Percentiles rank a stretch among this genome's conserved stretches.
phyloP scores from a whole-genome alignment of 2,888 invertebrate species.

The Ochropleura leucogaster region DNA sequence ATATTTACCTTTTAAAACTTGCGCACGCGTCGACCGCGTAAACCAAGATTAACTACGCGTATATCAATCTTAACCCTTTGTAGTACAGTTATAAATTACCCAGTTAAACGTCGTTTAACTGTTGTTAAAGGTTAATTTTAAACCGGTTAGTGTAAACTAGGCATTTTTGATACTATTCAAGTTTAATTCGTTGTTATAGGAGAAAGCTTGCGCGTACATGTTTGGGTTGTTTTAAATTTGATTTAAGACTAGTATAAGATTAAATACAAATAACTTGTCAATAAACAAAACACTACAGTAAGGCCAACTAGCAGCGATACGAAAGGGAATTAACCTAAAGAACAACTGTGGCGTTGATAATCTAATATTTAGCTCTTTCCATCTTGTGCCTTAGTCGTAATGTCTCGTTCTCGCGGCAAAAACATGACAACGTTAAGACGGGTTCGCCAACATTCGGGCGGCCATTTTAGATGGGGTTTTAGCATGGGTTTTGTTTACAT shows the following conservation, averaged over 20 bases:
- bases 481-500: too few relatives aligned
- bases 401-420: too few relatives aligned
- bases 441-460: too few relatives aligned
- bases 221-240: conserved; percentile 6
- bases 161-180: conserved; percentile 60
- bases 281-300: too few relatives aligned
- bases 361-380: too few relatives aligned
- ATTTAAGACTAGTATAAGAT: not conserved
- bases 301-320: too few relatives aligned
- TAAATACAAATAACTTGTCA: too few relatives aligned
- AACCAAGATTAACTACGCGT: conserved; percentile 62
- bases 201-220: conserved; percentile 6
- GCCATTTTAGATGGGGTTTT: too few relatives aligned
- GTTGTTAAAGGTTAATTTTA: conserved; percentile 61
- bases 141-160: conserved; percentile 58
- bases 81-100: conserved; percentile 62
- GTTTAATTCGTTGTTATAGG: conserved; percentile 52
- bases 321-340: too few relatives aligned
- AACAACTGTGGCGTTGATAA: too few relatives aligned
- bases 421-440: too few relatives aligned
- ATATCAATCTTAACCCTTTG: conserved; percentile 65
- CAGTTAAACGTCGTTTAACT: conserved; percentile 59
- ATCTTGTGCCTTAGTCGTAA: too few relatives aligned
- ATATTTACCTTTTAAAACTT: conserved; percentile 54
- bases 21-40: conserved; percentile 55